Evolutionary conservation across 2,113 vertebrate species (phyloP).

Genomic region (Panurus biarmicus): DNA sequence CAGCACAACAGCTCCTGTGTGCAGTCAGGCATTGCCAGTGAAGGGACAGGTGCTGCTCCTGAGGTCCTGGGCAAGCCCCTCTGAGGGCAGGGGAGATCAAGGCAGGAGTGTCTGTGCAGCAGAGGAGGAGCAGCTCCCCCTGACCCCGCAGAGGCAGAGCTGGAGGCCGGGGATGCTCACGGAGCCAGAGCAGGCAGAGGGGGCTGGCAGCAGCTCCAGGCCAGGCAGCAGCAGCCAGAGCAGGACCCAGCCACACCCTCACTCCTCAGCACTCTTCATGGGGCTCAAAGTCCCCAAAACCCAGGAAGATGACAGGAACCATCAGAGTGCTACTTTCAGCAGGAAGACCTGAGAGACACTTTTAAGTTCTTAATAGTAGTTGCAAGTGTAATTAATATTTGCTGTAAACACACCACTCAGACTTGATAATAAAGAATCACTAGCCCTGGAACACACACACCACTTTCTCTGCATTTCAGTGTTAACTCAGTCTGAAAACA

Average conservation of each 20-base stretch:
- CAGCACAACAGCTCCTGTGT: accelerated
- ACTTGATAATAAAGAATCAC: slow-evolving; percentile 54
- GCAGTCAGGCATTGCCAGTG: accelerated
- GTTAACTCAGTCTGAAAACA: slow-evolving; percentile 39
- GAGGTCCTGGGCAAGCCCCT: neutral
- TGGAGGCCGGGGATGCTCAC: neutral
- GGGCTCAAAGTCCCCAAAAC: neutral
- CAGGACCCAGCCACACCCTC: neutral
- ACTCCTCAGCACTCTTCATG: neutral
- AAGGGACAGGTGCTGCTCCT: neutral
- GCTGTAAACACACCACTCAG: slow-evolving; percentile 59
- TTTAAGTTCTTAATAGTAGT: slow-evolving; percentile 20
- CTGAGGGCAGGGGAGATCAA: neutral
- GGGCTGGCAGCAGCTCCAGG: neutral
- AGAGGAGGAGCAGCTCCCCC: neutral
- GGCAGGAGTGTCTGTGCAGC: neutral
- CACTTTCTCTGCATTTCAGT: slow-evolving; percentile 14
- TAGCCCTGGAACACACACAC: slow-evolving; percentile 20
- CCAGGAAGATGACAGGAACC: neutral
- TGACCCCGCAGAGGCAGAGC: neutral
- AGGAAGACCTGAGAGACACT: slow-evolving; percentile 7
- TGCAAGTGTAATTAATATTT: slow-evolving; percentile 61
- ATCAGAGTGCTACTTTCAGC: neutral
- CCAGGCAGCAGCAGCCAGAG: neutral
- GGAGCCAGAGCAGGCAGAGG: neutral